Percentiles rank a stretch among this genome's conserved stretches.
phyloP scores from a whole-genome alignment of 1,140 invertebrate species.

The Drosophila tropicalis region DNA sequence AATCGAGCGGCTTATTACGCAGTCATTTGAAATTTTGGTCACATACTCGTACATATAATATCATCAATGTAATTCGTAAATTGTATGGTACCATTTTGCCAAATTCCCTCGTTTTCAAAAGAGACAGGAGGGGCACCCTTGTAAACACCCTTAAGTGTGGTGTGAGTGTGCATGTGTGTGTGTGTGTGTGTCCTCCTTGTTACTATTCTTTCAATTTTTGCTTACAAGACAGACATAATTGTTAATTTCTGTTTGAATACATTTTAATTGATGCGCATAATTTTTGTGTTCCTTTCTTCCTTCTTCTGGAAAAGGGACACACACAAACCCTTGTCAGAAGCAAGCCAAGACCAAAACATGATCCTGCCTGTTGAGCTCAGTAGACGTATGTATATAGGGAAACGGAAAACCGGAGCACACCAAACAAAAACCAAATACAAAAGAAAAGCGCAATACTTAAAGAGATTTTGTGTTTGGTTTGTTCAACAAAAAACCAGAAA shows the following conservation, averaged over 20 bases:
- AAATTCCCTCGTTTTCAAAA: background rate
- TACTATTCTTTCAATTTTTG: constrained; percentile 21
- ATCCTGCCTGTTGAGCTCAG: background rate
- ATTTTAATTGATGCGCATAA: constrained; percentile 62
- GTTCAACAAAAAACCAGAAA: no score
- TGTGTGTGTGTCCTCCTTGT: constrained; percentile 1
- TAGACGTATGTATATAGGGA: background rate
- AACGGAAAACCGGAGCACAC: constrained; percentile 2
- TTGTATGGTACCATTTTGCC: constrained; percentile 32
- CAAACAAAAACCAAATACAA: background rate
- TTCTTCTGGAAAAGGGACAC: background rate
- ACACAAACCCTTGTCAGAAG: constrained; percentile 44
- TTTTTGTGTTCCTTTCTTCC: constrained; percentile 12
- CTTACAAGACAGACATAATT: constrained; percentile 55
- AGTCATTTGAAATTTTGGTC: constrained; percentile 25
- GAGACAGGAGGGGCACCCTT: background rate
- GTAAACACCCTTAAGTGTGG: constrained; percentile 21
- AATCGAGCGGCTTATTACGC: constrained; percentile 28
- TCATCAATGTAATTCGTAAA: constrained; percentile 45
- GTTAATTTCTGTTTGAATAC: constrained; percentile 63
- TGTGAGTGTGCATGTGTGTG: background rate
- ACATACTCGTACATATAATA: background rate
- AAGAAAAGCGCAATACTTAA: background rate
- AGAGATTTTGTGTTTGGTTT: background rate
- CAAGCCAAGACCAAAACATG: constrained; percentile 25